These are phyloP conservation scores for Hirtodrosophila alboralis DNA, from an alignment of 2,888 invertebrate genomes.

Conservation along the genomic window DNA sequence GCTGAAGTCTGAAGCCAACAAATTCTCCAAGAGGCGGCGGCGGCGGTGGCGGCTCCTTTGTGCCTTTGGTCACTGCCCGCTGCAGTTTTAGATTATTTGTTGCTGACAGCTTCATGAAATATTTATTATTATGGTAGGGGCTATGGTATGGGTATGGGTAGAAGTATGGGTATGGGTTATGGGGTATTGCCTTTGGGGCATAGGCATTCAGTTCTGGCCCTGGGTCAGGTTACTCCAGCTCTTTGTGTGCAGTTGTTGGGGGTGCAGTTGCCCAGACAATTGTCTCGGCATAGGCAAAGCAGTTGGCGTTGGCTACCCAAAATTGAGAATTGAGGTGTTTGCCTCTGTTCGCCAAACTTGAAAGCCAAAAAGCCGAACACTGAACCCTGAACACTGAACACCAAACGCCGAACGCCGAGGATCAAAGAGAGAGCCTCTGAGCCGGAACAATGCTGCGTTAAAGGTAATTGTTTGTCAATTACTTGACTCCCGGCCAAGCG, in stretches of 20 bases:
- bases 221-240: slow-evolving; percentile 15
- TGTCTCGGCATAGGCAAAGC: slow-evolving; percentile 68
- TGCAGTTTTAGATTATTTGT: slow-evolving; percentile 80
- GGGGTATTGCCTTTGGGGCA: slow-evolving; percentile 4
- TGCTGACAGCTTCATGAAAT: slow-evolving; percentile 81
- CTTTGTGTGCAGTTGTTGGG: slow-evolving; percentile 67
- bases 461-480: slow-evolving; percentile 83
- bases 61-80: slow-evolving; percentile 69
- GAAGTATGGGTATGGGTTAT: slow-evolving; percentile 12
- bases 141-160: slow-evolving; percentile 15
- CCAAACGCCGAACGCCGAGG: slow-evolving; percentile 48
- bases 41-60: slow-evolving; percentile 68
- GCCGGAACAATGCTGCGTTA: slow-evolving; percentile 79
- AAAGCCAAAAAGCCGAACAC: slow-evolving; percentile 67
- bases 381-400: slow-evolving; percentile 12
- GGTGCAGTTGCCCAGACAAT: slow-evolving; percentile 53
- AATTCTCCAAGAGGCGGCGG: slow-evolving; percentile 41
- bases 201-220: slow-evolving; percentile 7
- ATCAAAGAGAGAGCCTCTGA: slow-evolving; percentile 59
- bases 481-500: slow-evolving; percentile 80
- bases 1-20: slow-evolving; percentile 25
- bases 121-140: slow-evolving; percentile 74
- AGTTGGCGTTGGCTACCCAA: slow-evolving; percentile 68
- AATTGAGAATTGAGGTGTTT: slow-evolving; percentile 78
- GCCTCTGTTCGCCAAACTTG: slow-evolving; percentile 66